These are phyloP conservation scores for Lithophane semibrunnea DNA, from an alignment of 2,888 invertebrate species.

Conservation along the genomic window DNA sequence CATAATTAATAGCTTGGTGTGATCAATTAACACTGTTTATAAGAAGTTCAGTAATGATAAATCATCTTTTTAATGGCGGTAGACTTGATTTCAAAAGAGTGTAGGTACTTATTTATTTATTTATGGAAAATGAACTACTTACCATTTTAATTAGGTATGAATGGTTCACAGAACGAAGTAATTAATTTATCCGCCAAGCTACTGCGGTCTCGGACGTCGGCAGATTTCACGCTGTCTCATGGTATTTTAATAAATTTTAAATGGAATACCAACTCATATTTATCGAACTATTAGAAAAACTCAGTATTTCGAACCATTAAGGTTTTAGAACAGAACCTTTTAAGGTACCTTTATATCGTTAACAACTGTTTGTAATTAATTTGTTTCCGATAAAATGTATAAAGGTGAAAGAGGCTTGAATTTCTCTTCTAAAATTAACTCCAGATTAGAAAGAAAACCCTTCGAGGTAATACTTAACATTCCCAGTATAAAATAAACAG, in stretches of 20 bases:
- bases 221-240: background rate
- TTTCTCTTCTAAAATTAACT: background rate
- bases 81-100: slow-evolving; percentile 4
- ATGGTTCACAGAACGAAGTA: background rate
- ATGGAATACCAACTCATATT: background rate
- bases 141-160: background rate
- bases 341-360: background rate
- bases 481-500: slow-evolving; percentile 18
- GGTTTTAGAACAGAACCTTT: background rate
- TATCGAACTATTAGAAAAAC: background rate
- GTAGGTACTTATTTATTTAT: background rate
- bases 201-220: no score
- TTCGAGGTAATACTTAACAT: background rate
- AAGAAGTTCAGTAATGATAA: background rate
- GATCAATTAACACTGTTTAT: slow-evolving; percentile 25
- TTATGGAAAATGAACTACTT: background rate
- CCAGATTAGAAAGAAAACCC: background rate
- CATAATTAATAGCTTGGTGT: slow-evolving; percentile 27
- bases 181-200: slow-evolving; percentile 10
- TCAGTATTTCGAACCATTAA: background rate
- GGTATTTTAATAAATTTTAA: background rate
- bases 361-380: background rate
- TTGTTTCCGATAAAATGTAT: background rate
- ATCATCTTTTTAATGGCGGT: slow-evolving; percentile 22
- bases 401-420: background rate